Base-by-base conservation (phyloP, 2,797 vertebrate genomes). In the Leptodactylus fallax region DNA sequence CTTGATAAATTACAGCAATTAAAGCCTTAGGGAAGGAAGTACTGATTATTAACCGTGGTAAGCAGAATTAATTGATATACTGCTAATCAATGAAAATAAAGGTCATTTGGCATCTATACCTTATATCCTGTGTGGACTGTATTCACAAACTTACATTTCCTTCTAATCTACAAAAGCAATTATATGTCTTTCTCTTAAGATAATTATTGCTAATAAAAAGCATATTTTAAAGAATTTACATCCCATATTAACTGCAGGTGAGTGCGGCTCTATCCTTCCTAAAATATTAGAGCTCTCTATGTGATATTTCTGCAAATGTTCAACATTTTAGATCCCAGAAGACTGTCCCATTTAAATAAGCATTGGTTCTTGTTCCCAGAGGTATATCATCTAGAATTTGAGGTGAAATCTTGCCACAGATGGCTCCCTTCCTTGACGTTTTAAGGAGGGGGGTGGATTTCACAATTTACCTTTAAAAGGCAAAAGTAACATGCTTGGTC, bases 1-100 rank as follows among this genome's bases (percentile, higher is more conserved):
- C 71, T 83, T 89, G 88, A 89, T 89, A 16, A 89, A 89, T 86
- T 81, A 16, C 67, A 69, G 79, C 72, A 89, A 89, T 89, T 89
- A 89, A 89, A 86, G 65, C 84, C 79, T 71, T 81, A 65, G 83
- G 63, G 83, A 85, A 36, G 77, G 84, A 86, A 82, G 61, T 71
- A 82, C 51, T 71, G 69, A 89, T 89, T 83, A 89, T 89, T 89
- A 89, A 86, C 79, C 72, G 63, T 72, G 49, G 83, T 58, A 86
- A 79, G 79, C 60, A 86, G 79, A 83, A 89, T 89, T 86, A 86
- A 89, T 78, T 83, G 49, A 86, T 86, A 89, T 71, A 89, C 51
- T 56, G 36, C 63, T 81, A 86, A 89, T 89, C 88, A 79, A 83
- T 82, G 51, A 47, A 74, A 79, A 77, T 69, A 86, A 89, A 89